These are phyloP conservation scores for Imbricaverruca yamaguchii DNA, from an alignment of 2,888 invertebrate species.

Conservation along the genomic window DNA sequence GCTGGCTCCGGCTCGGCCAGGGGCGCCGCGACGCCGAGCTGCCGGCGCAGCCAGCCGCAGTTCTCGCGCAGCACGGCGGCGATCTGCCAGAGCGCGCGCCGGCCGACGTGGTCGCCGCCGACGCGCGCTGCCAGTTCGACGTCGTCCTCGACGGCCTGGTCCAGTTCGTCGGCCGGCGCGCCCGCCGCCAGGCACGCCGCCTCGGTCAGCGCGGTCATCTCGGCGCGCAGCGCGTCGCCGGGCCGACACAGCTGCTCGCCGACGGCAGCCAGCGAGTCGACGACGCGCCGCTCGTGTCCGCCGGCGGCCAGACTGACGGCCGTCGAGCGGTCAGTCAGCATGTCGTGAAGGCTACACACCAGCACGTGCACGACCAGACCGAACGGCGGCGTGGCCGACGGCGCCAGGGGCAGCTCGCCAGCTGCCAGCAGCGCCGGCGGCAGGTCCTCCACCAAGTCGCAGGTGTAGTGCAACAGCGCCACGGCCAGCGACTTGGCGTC, in stretches of 20 bases:
- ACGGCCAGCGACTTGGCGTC: neutral
- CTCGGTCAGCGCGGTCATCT: neutral
- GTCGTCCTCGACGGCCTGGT: neutral
- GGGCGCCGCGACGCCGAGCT: neutral
- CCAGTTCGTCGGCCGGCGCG: neutral
- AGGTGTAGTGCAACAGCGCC: neutral
- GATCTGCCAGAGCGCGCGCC: neutral
- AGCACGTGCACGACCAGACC: neutral
- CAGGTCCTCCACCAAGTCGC: neutral
- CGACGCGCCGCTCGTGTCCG: neutral
- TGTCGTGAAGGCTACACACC: neutral
- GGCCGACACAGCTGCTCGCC: neutral
- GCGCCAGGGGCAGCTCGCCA: neutral
- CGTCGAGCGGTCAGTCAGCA: neutral
- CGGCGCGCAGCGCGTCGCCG: neutral
- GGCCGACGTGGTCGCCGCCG: neutral
- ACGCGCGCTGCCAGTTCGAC: neutral
- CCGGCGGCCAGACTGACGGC: neutral
- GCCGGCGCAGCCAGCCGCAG: slow-evolving; percentile 8
- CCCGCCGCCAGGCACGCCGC: neutral
- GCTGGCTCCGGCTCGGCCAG: neutral
- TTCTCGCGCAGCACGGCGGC: slow-evolving; percentile 1
- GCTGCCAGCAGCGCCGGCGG: neutral
- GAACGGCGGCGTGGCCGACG: neutral
- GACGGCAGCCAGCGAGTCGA: neutral